Conservation (phyloP, 2,888 invertebrate genomes). For the Xestia rhomboidea region DNA sequence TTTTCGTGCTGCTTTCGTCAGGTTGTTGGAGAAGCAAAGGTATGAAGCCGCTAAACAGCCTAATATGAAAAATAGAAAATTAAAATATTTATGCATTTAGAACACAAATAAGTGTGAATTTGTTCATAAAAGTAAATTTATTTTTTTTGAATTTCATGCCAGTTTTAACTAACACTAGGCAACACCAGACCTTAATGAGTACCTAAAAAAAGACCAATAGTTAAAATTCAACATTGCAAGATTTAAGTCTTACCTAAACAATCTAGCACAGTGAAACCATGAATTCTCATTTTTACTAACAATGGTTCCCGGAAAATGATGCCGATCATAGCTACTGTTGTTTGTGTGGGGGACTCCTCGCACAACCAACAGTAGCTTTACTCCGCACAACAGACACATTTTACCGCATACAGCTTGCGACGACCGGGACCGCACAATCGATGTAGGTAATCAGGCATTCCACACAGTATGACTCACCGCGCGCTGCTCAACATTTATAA, state of each 20-base stretch:
- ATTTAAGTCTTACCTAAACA: not conserved
- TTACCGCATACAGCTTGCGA: not conserved
- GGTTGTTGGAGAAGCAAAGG: no score
- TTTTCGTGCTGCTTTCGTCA: no score
- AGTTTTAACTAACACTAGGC: not conserved
- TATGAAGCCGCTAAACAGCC: no score
- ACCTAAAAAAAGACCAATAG: not conserved
- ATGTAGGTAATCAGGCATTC: slow-evolving; percentile 46
- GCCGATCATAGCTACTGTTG: no score
- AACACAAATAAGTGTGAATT: no score
- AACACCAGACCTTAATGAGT: not conserved
- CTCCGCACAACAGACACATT: slow-evolving; percentile 9
- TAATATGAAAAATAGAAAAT: no score
- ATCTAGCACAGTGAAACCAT: not conserved
- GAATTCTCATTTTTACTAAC: not conserved
- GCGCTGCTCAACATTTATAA: slow-evolving; percentile 46
- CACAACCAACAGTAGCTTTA: not conserved
- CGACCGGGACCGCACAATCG: slow-evolving; percentile 23
- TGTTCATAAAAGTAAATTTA: no score
- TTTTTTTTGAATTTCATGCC: not conserved
- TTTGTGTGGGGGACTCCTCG: no score
- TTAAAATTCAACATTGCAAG: not conserved
- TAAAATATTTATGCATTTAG: no score
- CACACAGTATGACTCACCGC: slow-evolving; percentile 45
- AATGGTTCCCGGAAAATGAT: not conserved